These are phyloP conservation scores for Spea hammondii DNA, from an alignment of 2,797 vertebrate genomes.

Conservation along the genomic window DNA sequence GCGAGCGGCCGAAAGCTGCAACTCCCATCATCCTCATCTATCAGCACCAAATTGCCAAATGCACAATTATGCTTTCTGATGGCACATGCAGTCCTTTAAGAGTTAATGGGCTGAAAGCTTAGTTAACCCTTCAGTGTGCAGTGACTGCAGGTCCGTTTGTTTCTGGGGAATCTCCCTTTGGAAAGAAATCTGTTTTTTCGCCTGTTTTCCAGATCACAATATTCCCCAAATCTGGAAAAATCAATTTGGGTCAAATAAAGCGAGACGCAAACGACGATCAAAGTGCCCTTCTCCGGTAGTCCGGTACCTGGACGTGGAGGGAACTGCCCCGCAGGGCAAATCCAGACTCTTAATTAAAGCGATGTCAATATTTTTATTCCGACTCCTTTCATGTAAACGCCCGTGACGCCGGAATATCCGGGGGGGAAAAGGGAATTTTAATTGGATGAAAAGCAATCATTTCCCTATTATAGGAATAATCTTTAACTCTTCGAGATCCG, in stretches of 20 bases:
- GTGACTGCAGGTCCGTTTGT: too few species aligned
- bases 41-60: too few species aligned
- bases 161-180: too few species aligned
- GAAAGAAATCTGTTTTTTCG: neutral
- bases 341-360: conserved; percentile 54
- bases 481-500: conserved; percentile 20
- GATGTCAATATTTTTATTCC: conserved; percentile 53
- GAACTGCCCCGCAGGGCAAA: conserved; percentile 48
- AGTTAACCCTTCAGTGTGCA: too few species aligned
- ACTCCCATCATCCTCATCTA: too few species aligned
- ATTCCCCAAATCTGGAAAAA: conserved; percentile 18
- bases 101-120: too few species aligned
- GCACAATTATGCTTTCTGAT: too few species aligned
- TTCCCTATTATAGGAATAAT: neutral
- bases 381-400: conserved; percentile 45
- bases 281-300: conserved; percentile 4
- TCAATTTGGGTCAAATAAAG: conserved; percentile 26
- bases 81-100: too few species aligned
- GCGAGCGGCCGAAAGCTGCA: too few species aligned
- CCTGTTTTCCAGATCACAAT: neutral
- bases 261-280: conserved; percentile 13
- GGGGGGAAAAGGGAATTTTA: conserved; percentile 24
- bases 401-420: conserved; percentile 14
- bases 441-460: conserved; percentile 39
- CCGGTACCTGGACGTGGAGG: conserved; percentile 36